phyloP scores from a whole-genome alignment of 1,140 invertebrate species.

The Trichonephila clavipes region DNA sequence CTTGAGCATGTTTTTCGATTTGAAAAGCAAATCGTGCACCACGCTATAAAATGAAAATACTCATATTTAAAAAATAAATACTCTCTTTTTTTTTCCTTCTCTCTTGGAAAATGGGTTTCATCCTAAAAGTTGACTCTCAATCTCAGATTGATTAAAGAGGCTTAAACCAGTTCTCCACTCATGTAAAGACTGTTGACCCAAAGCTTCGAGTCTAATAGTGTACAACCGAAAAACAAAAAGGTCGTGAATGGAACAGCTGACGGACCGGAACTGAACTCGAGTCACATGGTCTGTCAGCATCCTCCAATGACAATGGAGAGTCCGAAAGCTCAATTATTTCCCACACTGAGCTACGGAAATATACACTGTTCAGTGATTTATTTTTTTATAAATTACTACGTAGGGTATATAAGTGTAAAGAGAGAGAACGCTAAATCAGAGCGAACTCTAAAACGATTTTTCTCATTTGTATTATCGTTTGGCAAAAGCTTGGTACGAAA shows the following conservation, averaged over 20 bases:
- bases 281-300: conserved; percentile 38
- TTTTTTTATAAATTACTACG: neutral
- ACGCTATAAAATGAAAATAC: neutral
- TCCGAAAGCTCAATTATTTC: conserved; percentile 45
- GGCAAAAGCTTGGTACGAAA: neutral
- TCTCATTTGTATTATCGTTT: neutral
- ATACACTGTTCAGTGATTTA: conserved; percentile 17
- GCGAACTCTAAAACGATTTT: neutral
- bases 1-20: neutral
- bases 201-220: conserved; percentile 40
- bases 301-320: conserved; percentile 53
- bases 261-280: conserved; percentile 60
- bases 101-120: neutral
- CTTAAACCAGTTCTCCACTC: conserved; percentile 30
- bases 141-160: neutral
- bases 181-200: conserved; percentile 59
- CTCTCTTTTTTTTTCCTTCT: neutral
- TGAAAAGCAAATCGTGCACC: neutral
- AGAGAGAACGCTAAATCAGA: neutral
- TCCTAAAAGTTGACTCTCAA: neutral
- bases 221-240: conserved; percentile 18
- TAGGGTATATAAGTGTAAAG: conserved; percentile 15
- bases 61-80: neutral
- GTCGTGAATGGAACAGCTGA: conserved; percentile 50
- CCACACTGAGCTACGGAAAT: conserved; percentile 46